These are phyloP conservation scores for Coelogynopora nodosa DNA, from an alignment of 2,888 invertebrate species.

Conservation along the genomic window DNA sequence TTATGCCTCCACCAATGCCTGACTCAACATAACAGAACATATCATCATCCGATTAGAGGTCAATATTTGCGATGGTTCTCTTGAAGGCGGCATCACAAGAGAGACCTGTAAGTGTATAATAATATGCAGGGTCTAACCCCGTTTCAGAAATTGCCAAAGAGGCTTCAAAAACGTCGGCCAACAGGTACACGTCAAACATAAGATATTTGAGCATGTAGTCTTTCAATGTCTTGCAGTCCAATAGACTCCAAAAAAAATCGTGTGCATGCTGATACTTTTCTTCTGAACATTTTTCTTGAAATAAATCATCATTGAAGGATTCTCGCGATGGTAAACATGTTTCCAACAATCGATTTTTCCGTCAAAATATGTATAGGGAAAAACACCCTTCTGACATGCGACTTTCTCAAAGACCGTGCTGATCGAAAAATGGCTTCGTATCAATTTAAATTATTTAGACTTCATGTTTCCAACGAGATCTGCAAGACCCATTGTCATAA, in stretches of 20 bases:
- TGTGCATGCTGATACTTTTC: neutral
- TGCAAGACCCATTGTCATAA: neutral
- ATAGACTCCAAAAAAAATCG: neutral
- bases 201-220: neutral
- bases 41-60: neutral
- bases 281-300: neutral
- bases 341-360: neutral
- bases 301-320: neutral
- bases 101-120: neutral
- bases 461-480: neutral
- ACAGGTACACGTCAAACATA: neutral
- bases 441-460: neutral
- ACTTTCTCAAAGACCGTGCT: neutral
- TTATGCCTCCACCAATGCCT: neutral
- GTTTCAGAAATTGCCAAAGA: neutral
- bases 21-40: neutral
- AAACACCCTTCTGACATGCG: neutral
- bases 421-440: neutral
- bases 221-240: neutral
- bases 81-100: neutral
- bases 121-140: neutral
- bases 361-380: neutral
- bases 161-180: neutral
- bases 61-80: neutral
- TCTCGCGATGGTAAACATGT: neutral